Percentiles rank a stretch among this genome's conserved stretches.
phyloP scores from a whole-genome alignment of 2,797 vertebrate genomes.

The Okamejei kenojei region DNA sequence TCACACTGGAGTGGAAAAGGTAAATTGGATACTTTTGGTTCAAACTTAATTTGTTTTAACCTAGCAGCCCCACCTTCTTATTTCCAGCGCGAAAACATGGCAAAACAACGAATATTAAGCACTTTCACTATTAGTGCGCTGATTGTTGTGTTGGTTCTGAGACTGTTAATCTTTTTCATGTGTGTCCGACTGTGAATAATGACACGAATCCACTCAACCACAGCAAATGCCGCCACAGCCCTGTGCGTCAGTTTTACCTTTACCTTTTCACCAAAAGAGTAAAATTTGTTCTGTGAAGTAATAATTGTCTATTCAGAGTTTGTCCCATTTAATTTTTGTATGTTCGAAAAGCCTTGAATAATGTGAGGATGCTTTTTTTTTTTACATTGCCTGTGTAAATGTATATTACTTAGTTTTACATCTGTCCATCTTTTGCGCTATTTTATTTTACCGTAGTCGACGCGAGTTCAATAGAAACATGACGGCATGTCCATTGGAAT shows the following conservation, averaged over 20 bases:
- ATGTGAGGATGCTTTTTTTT: not conserved
- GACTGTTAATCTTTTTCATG: too few species aligned
- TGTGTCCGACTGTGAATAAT: not conserved
- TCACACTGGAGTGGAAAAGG: too few species aligned
- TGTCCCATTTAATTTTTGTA: too few species aligned
- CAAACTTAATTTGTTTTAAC: too few species aligned
- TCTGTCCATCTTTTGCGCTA: too few species aligned
- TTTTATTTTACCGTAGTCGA: not conserved
- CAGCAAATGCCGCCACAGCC: not conserved
- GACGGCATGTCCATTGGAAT: slow-evolving; percentile 19
- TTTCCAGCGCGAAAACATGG: not conserved
- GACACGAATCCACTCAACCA: not conserved
- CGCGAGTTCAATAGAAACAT: slow-evolving; percentile 31
- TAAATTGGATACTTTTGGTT: not conserved
- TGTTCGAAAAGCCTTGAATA: too few species aligned
- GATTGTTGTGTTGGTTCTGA: not conserved
- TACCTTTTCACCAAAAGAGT: not conserved
- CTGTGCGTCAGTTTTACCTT: not conserved
- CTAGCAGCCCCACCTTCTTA: too few species aligned
- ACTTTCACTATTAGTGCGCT: not conserved
- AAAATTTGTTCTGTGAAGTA: not conserved
- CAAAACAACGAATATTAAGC: not conserved
- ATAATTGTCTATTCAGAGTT: not conserved
- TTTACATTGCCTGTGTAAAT: too few species aligned
- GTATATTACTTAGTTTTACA: too few species aligned